Percentiles rank a stretch among this genome's conserved stretches.
Evolutionary conservation across 2,113 vertebrate species (phyloP).

Genomic region (Podarcis raffonei): DNA sequence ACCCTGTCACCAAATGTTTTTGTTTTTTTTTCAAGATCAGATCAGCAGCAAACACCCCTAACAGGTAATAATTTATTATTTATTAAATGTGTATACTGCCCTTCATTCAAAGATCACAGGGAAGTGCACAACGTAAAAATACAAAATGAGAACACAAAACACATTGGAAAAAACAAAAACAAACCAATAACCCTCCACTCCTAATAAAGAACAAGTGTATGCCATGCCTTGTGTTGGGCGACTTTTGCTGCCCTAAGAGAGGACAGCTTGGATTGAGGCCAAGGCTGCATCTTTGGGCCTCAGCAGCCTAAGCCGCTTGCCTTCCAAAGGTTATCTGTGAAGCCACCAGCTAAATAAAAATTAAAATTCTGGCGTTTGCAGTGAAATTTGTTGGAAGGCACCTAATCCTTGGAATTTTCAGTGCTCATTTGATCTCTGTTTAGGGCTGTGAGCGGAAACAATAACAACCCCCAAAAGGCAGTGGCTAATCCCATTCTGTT

Average conservation of each 20-base stretch:
- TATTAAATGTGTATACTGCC: no score
- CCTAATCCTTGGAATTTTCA: neutral
- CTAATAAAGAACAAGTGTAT: neutral
- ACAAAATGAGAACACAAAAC: no score
- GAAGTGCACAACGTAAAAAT: no score
- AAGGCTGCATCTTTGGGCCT: neutral
- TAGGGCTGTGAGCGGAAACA: neutral
- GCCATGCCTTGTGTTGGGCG: accelerated
- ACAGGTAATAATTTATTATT: neutral
- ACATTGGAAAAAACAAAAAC: no score
- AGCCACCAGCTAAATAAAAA: slow-evolving; percentile 13
- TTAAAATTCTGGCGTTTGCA: neutral
- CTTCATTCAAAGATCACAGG: no score
- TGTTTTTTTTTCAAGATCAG: slow-evolving; percentile 41
- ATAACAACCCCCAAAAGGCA: neutral
- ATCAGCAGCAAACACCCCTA: neutral
- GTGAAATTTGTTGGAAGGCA: slow-evolving; percentile 23
- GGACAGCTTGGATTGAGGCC: accelerated
- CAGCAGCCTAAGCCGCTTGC: neutral
- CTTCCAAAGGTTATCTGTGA: slow-evolving; percentile 16
- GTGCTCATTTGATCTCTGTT: neutral
- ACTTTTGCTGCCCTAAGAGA: accelerated
- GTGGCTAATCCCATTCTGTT: neutral
- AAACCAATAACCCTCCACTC: no score
- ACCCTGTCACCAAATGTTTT: neutral